A percentile compares a stretch with the other conserved stretches of the same genome.
These are phyloP conservation scores for Epinotia demarniana DNA, from an alignment of 2,888 invertebrate species.

Conservation along the genomic window DNA sequence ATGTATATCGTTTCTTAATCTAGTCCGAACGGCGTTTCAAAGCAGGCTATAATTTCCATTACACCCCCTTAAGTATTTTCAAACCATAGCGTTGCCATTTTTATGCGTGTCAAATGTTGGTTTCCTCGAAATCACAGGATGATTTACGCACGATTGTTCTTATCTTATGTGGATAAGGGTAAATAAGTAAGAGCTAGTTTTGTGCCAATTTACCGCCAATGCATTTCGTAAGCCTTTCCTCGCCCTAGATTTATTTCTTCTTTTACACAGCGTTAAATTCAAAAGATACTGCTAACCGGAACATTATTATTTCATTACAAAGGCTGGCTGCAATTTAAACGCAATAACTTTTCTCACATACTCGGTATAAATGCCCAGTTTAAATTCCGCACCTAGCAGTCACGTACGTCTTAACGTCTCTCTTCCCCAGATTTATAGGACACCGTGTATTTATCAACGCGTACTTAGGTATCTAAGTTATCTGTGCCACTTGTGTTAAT, in stretches of 20 bases:
- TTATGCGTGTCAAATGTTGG: no score
- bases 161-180: no score
- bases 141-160: no score
- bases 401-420: constrained; percentile 70
- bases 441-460: constrained; percentile 66
- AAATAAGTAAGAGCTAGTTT: no score
- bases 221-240: background rate
- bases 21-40: no score
- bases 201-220: background rate
- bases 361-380: constrained; percentile 64
- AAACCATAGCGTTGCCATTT: no score
- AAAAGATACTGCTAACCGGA: constrained; percentile 42
- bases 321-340: constrained; percentile 61
- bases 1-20: no score
- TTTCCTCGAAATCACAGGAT: no score
- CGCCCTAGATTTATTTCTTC: constrained; percentile 3
- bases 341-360: constrained; percentile 64
- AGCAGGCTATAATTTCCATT: no score
- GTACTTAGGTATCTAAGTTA: constrained; percentile 47
- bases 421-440: constrained; percentile 67
- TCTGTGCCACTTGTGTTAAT: background rate
- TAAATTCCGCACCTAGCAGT: constrained; percentile 65
- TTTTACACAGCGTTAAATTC: constrained; percentile 27
- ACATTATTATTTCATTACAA: constrained; percentile 48
- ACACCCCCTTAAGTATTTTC: no score